These are phyloP conservation scores for Corydoras sp. DNA, from an alignment of 2,113 vertebrate genomes.

Conservation along the genomic window DNA sequence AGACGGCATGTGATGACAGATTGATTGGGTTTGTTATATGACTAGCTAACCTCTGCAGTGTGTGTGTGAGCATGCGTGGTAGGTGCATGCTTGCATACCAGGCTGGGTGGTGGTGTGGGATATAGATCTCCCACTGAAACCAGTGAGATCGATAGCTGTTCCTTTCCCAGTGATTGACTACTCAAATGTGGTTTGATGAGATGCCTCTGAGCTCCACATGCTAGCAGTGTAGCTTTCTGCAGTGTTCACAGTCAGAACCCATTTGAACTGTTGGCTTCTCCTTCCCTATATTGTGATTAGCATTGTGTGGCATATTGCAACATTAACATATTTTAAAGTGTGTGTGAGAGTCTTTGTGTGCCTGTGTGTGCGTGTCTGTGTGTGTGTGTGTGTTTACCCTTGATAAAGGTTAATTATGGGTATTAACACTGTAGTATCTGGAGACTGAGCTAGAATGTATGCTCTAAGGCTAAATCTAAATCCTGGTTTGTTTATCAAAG, in stretches of 20 bases:
- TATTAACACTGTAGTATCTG: not conserved
- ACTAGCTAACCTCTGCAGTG: conserved; percentile 23
- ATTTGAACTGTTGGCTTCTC: not conserved
- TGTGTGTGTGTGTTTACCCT: conserved; percentile 9
- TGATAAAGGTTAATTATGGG: conserved; percentile 6
- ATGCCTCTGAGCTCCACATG: conserved; percentile 4
- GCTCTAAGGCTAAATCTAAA: no score
- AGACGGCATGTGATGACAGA: conserved; percentile 2
- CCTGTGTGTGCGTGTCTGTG: conserved; percentile 2
- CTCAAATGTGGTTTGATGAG: conserved; percentile 27
- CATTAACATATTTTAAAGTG: not conserved
- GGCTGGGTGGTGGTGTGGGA: conserved; percentile 15
- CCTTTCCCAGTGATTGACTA: conserved; percentile 16
- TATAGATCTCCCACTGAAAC: conserved; percentile 22
- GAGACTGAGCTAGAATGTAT: no score
- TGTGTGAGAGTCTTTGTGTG: not conserved
- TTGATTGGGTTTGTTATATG: conserved; percentile 28
- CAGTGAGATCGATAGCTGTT: conserved; percentile 28
- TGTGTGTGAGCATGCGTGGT: conserved; percentile 23
- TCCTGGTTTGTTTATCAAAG: no score
- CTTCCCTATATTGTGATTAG: not conserved
- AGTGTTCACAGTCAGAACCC: not conserved
- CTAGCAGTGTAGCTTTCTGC: conserved; percentile 7
- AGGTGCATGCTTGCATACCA: conserved; percentile 7
- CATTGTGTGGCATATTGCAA: conserved; percentile 4